Evolutionary conservation across 2,888 invertebrate species (phyloP).

Genomic region (Pteria penguin): DNA sequence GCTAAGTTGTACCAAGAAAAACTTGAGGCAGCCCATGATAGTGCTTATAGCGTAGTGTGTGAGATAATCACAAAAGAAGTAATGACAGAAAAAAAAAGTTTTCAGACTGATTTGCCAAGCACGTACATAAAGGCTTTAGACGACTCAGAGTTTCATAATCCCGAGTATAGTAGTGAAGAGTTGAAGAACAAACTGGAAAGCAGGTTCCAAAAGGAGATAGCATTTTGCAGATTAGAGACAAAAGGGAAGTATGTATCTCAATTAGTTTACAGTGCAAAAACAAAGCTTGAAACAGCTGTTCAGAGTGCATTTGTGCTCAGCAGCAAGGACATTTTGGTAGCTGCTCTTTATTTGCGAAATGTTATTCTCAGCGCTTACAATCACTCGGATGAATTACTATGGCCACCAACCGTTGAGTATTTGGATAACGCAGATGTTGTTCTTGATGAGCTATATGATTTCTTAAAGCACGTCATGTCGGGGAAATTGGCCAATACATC

Average conservation of each 20-base stretch:
- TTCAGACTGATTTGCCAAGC: slow-evolving; percentile 6
- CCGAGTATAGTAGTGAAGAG: slow-evolving; percentile 13
- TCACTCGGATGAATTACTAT: neutral
- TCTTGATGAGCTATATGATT: slow-evolving; percentile 6
- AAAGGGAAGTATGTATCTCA: neutral
- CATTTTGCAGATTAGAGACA: neutral
- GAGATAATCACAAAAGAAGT: neutral
- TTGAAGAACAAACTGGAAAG: slow-evolving; percentile 14
- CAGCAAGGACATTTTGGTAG: neutral
- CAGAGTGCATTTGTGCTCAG: neutral
- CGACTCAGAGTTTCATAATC: slow-evolving; percentile 21
- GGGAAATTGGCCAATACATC: slow-evolving; percentile 1
- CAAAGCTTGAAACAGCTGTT: neutral
- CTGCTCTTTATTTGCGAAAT: slow-evolving; percentile 19
- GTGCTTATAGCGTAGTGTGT: neutral
- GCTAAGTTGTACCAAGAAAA: too few species aligned
- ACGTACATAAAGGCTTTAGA: slow-evolving; percentile 9
- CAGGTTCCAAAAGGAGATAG: neutral
- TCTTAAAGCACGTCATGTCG: slow-evolving; percentile 29
- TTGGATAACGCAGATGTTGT: neutral
- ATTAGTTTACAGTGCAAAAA: neutral
- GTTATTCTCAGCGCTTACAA: neutral
- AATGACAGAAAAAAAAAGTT: too few species aligned
- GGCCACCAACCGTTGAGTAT: slow-evolving; percentile 35
- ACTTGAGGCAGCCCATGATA: too few species aligned